A percentile compares a stretch with the other conserved stretches of the same genome.
Evolutionary conservation across 1,140 invertebrate species (phyloP).

Genomic region (Lasioglossum baleicum): DNA sequence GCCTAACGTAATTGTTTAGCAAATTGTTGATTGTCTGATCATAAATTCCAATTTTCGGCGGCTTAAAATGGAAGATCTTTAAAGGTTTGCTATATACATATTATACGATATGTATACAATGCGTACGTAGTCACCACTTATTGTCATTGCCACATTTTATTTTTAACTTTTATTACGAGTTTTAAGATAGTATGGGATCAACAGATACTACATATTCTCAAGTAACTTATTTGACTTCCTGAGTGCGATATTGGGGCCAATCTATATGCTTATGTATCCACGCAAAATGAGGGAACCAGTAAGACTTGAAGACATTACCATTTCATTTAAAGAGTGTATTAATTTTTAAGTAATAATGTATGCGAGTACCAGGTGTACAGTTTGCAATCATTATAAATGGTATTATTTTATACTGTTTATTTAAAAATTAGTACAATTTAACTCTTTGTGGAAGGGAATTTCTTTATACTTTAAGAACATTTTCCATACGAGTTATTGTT

Average conservation of each 20-base stretch:
- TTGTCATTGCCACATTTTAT: background rate
- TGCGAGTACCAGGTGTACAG: slow-evolving; percentile 28
- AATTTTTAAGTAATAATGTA: slow-evolving; percentile 20
- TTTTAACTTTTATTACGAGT: background rate
- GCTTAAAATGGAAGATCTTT: background rate
- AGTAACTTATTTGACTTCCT: slow-evolving; percentile 61
- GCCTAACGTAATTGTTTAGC: no score
- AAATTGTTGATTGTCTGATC: background rate
- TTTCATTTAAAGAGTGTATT: slow-evolving; percentile 6
- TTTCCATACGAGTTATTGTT: background rate
- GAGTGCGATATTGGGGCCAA: slow-evolving; percentile 65
- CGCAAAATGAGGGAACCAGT: slow-evolving; percentile 17
- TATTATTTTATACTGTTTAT: slow-evolving; percentile 14
- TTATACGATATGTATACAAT: background rate
- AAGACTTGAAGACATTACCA: slow-evolving; percentile 7
- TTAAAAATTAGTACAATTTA: slow-evolving; percentile 7
- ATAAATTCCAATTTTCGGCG: background rate
- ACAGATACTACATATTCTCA: slow-evolving; percentile 46
- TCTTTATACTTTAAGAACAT: background rate
- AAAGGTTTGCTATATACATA: background rate
- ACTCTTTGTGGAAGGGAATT: background rate
- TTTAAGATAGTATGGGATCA: slow-evolving; percentile 51
- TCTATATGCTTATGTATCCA: slow-evolving; percentile 50
- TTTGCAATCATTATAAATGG: slow-evolving; percentile 33
- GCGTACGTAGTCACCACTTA: background rate